Conservation (phyloP, 92 coral and sea anemone species). For the Umimayanthus chanpuru region DNA sequence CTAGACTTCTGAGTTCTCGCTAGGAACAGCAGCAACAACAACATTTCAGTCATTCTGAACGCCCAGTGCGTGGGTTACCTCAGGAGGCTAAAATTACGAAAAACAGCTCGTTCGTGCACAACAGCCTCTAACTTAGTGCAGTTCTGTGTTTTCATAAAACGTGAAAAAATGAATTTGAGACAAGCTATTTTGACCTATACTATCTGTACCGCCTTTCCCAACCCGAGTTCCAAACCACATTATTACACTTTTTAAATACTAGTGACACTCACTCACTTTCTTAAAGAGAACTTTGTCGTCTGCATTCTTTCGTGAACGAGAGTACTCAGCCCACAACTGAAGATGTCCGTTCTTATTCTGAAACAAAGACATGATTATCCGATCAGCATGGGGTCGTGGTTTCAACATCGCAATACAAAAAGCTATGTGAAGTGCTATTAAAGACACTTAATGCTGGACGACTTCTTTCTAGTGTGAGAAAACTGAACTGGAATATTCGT, state of each 20-base stretch:
- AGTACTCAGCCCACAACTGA: conserved; percentile 69
- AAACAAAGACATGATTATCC: not conserved
- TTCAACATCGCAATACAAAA: not conserved
- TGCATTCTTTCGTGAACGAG: conserved; percentile 60
- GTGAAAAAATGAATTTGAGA: not conserved
- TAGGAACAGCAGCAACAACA: conserved; percentile 34
- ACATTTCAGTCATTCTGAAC: not conserved
- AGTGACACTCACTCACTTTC: conserved; percentile 54
- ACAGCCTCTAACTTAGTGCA: not conserved
- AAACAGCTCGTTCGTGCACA: not conserved
- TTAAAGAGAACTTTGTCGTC: conserved; percentile 64
- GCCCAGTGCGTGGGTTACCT: not conserved
- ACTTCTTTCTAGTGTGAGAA: no score
- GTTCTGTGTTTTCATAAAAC: not conserved
- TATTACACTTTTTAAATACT: not conserved
- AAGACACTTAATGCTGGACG: no score
- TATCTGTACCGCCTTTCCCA: no score
- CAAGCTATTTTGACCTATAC: no score
- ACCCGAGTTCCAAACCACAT: not conserved
- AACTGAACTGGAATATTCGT: no score
- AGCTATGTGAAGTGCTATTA: no score
- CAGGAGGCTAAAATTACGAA: no score
- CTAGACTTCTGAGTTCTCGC: conserved; percentile 72
- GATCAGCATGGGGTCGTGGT: not conserved
- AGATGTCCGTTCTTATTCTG: conserved; percentile 71